Base-by-base conservation (phyloP, 1,140 invertebrate genomes). In the Orchestia grillus region DNA sequence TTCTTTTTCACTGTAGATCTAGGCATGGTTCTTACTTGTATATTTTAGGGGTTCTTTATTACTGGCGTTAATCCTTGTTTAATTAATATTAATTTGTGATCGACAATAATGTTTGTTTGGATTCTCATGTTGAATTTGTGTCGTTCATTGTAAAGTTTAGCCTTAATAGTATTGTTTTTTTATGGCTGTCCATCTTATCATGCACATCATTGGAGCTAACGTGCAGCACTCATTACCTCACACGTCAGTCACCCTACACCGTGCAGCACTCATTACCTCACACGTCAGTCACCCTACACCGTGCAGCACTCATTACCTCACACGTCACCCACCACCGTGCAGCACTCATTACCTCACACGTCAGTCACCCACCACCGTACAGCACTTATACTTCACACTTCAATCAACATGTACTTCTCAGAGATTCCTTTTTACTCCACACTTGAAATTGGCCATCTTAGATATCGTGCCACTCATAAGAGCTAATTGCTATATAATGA, bases 1-100 rank as follows among this genome's bases (percentile, higher is more conserved):
- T 44, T 90, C 88, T 41, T 90, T 90, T 90, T 42, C 88, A 90
- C 88, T 90, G 88, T 90, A 90, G 88, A 42, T 42, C 6, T 90
- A 90, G 88, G 88, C 88, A 44, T 90, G 88, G 88, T 90, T 90
- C 88, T 90, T 90, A 90, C 88, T 90, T 90, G 88, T 90, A 90
- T 90, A 90, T 90, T 90, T 90, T 90, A 90, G 88, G 42, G 88
- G 88, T 90, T 90, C 43, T 90, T 41, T 90, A 90, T 90, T 90
- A 90, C 88, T 44, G 88, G 88, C 42, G 41, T 41, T 90, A 90
- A 90, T 42, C n/a, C 88, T 90, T 44, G 41, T 90, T 90, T 90
- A 42, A 90, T 90, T 42, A 90, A 42, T 90, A 42, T 41, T 41
- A 90, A 41, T 42, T 90, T 42, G 43, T 90, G 88, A 90, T 90